Percentiles rank a stretch among this genome's conserved stretches.
These are phyloP conservation scores for Holothuria glaberrima DNA, from an alignment of 35 echinoderm and acorn worm species.

Conservation along the genomic window DNA sequence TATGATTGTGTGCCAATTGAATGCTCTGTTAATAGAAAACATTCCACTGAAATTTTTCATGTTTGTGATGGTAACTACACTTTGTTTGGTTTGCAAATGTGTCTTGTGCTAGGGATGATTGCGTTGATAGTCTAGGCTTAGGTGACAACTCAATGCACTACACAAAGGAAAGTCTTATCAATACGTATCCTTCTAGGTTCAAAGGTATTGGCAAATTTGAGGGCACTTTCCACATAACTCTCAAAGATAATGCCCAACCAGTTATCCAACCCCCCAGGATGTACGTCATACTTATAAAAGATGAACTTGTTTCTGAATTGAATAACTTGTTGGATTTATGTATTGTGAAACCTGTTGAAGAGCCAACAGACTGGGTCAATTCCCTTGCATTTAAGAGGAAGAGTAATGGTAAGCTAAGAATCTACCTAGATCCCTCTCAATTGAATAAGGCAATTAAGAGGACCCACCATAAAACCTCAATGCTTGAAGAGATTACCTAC, in stretches of 20 bases:
- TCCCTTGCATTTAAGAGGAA: constrained; percentile 34
- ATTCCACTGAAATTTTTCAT: neutral
- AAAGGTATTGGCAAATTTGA: constrained; percentile 55
- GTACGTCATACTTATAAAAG: constrained; percentile 57
- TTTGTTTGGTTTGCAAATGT: constrained; percentile 46
- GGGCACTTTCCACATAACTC: neutral
- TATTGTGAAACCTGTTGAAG: constrained; percentile 55
- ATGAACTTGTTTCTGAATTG: constrained; percentile 67
- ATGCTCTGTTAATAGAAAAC: constrained; percentile 19
- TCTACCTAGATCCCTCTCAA: constrained; percentile 69
- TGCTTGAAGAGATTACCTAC: constrained; percentile 70
- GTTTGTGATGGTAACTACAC: constrained; percentile 4
- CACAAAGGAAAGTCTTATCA: neutral
- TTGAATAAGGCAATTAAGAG: constrained; percentile 65
- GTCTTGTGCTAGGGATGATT: neutral
- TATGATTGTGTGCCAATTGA: constrained; percentile 30
- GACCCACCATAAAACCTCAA: constrained; percentile 60
- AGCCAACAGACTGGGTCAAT: constrained; percentile 79
- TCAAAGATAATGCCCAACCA: constrained; percentile 34
- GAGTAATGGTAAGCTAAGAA: constrained; percentile 58
- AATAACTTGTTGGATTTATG: constrained; percentile 59
- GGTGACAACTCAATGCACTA: neutral
- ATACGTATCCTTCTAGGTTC: constrained; percentile 45
- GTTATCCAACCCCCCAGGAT: constrained; percentile 53
- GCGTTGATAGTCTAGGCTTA: constrained; percentile 30